phyloP scores from a whole-genome alignment of 1,140 invertebrate species.

The Lepidurus arcticus region DNA sequence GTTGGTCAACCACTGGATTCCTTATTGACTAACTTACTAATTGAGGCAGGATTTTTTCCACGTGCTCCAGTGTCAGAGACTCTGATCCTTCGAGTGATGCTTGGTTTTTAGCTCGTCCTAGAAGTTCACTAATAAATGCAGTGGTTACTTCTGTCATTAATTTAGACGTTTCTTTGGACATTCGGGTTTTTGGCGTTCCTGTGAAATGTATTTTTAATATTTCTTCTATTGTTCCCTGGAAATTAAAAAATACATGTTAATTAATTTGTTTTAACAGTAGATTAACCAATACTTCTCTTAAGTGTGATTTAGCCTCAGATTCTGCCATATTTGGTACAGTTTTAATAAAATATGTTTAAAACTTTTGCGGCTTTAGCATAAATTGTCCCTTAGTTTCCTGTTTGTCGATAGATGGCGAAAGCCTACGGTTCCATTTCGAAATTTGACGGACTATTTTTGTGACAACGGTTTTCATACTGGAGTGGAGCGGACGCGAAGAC shows the following conservation, averaged over 20 bases:
- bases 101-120: background rate
- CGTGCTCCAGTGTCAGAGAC: background rate
- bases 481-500: background rate
- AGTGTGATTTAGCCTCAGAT: background rate
- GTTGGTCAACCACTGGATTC: too few relatives aligned
- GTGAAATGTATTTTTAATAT: background rate
- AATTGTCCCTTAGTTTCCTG: too few relatives aligned
- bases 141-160: background rate
- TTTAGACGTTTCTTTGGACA: background rate
- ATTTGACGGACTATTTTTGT: background rate
- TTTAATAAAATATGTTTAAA: too few relatives aligned
- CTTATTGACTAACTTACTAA: background rate
- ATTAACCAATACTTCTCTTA: background rate
- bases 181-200: background rate
- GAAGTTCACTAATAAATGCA: background rate
- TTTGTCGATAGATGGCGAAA: background rate
- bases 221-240: background rate
- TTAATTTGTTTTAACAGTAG: background rate
- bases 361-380: too few relatives aligned
- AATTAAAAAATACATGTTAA: background rate
- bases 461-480: constrained; percentile 9
- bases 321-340: background rate
- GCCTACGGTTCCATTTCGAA: background rate
- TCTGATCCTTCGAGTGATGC: background rate
- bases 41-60: background rate